Base-by-base conservation (phyloP, 1,140 invertebrate species). In the Papilio xuthus region DNA sequence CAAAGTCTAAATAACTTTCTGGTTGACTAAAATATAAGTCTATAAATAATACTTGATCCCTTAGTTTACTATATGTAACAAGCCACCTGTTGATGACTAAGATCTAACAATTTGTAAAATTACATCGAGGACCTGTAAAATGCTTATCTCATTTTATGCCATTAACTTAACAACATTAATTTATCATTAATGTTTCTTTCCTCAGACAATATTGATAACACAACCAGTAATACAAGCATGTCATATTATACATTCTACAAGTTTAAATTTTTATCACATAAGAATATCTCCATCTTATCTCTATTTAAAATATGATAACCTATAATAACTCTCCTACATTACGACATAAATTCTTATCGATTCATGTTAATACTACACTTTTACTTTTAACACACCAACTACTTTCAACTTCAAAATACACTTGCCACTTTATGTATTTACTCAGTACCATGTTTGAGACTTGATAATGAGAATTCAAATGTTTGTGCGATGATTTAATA, bases 401-500 rank as follows among this genome's bases (percentile, higher is more conserved):
- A 79, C 53, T 75, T 71, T 72, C 53, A 83, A 77, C 77, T 28
- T 41, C 26, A 80, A 74, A 80, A 78, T 77, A 83, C 42, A 79
- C 63, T 37, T 63, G 37, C 18, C 10, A 75, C 47, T 75, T 50
- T n/a, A 75, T 28, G 13, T 42, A 76, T 76, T 76, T 63, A 41
- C 56, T 41, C 53, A 26, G 74, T 76, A 63, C 32, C 23, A 53
- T 75, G 37, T 76, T 41, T 42, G 26, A 26, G 23, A 73, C 53
- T 63, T 76, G 74, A 76, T 73, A 72, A 79, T 72, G 78, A 79
- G 42, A 83, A 78, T 76, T 80, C 79, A 80, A 84, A 85, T 82
- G 81, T 84, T 83, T 84, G 77, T 83, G 79, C 79, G 83, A 79
- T 83, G 82, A 84, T 81, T 86, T 87, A 86, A 85, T 86, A 86